Evolutionary conservation across 2,888 invertebrate genomes (phyloP).

Genomic region (Brachypalpus laphriformis): DNA sequence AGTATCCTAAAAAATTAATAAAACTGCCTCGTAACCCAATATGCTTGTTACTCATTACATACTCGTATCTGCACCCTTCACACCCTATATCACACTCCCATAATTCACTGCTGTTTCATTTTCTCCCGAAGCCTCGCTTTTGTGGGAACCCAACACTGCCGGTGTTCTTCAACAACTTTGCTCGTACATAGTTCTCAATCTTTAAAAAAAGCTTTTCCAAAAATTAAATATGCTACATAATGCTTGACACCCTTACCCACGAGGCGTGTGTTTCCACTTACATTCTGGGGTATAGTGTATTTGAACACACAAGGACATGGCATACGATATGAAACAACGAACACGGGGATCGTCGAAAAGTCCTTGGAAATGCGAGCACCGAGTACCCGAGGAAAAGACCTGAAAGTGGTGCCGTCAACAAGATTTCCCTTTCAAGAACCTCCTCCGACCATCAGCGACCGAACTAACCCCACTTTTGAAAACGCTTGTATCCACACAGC

Average conservation of each 20-base stretch:
- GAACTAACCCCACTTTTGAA: constrained; percentile 37
- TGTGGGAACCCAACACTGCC: neutral
- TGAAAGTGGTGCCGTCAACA: constrained; percentile 66
- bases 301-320: constrained; percentile 35
- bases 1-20: neutral
- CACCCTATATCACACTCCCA: neutral
- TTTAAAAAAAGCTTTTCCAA: constrained; percentile 62
- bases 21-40: constrained; percentile 62
- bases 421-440: constrained; percentile 67
- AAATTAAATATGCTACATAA: constrained; percentile 72
- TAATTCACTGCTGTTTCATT: constrained; percentile 11
- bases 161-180: constrained; percentile 1
- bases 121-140: constrained; percentile 8
- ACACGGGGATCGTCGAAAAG: constrained; percentile 49
- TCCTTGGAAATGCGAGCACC: constrained; percentile 54
- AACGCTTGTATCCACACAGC: constrained; percentile 4
- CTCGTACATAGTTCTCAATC: constrained; percentile 3
- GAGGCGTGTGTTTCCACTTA: constrained; percentile 11
- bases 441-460: constrained; percentile 21
- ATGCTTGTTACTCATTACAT: constrained; percentile 51
- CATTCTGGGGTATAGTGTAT: neutral
- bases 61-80: neutral
- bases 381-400: constrained; percentile 36
- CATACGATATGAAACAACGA: constrained; percentile 29
- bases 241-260: constrained; percentile 48